These are phyloP conservation scores for Chlamydotis undulata DNA, from an alignment of 2,113 vertebrate species.

Conservation along the genomic window DNA sequence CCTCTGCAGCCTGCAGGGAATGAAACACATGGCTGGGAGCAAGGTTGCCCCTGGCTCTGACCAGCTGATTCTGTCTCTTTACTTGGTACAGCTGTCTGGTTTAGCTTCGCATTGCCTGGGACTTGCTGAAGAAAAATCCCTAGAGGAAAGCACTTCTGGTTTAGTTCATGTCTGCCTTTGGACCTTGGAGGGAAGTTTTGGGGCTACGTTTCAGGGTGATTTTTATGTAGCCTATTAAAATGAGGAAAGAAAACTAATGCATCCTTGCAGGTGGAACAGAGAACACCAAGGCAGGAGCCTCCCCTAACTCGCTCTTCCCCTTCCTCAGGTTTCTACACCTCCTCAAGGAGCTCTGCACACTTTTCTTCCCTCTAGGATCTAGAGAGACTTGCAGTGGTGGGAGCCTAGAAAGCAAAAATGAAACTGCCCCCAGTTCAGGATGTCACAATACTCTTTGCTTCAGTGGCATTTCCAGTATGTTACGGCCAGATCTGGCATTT, in stretches of 20 bases:
- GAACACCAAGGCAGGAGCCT: background rate
- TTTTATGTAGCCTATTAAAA: background rate
- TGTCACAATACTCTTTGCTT: background rate
- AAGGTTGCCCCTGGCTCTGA: background rate
- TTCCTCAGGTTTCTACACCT: background rate
- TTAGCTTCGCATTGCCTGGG: background rate
- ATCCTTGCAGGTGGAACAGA: background rate
- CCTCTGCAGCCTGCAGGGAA: background rate
- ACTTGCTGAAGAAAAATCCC: background rate
- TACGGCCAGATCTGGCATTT: background rate
- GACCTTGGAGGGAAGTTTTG: background rate
- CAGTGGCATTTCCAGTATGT: background rate
- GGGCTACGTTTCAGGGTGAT: background rate
- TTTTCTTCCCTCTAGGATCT: background rate
- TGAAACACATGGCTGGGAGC: background rate
- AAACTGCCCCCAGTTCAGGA: background rate
- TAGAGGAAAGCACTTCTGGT: background rate
- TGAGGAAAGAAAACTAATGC: background rate
- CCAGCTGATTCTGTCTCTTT: background rate
- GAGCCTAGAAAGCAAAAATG: background rate
- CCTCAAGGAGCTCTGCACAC: fast-evolving
- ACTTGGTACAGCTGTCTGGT: background rate
- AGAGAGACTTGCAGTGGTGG: background rate
- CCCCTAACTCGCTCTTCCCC: background rate
- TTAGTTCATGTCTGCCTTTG: background rate